A percentile compares a stretch with the other conserved stretches of the same genome.
Evolutionary conservation across 2,888 invertebrate genomes (phyloP).

Genomic region (Acanthosepion lycidas): DNA sequence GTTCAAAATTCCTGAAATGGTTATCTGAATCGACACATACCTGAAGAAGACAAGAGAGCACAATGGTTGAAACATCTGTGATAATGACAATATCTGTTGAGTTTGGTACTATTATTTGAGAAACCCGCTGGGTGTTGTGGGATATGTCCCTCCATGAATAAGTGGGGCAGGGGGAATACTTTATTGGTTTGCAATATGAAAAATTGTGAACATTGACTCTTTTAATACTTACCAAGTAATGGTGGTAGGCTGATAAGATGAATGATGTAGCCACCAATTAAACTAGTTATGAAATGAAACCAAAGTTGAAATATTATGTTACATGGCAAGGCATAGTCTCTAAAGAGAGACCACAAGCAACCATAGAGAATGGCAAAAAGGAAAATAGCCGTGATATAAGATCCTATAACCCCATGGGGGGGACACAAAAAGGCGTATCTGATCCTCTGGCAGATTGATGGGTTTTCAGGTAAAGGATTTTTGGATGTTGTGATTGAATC

Average conservation of each 20-base stretch:
- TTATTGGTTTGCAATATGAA: too few relatives aligned
- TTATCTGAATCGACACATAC: too few relatives aligned
- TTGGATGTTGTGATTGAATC: slow-evolving; percentile 60
- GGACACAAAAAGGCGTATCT: slow-evolving; percentile 68
- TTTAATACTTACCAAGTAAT: slow-evolving; percentile 62
- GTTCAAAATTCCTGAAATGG: too few relatives aligned
- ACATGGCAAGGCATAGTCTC: slow-evolving; percentile 67
- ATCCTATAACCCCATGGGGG: slow-evolving; percentile 73
- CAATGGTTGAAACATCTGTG: too few relatives aligned
- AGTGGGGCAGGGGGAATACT: too few relatives aligned
- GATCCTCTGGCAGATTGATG: slow-evolving; percentile 58
- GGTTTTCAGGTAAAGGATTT: slow-evolving; percentile 62
- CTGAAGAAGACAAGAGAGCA: too few relatives aligned
- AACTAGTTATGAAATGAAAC: slow-evolving; percentile 65
- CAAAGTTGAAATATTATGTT: slow-evolving; percentile 70
- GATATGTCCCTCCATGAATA: too few relatives aligned
- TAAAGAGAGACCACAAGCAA: slow-evolving; percentile 62
- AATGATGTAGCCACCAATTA: slow-evolving; percentile 67
- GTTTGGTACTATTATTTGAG: too few relatives aligned
- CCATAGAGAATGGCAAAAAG: slow-evolving; percentile 61
- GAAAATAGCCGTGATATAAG: slow-evolving; percentile 72
- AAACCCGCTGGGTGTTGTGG: too few relatives aligned
- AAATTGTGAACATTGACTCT: too few relatives aligned
- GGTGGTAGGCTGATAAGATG: slow-evolving; percentile 68
- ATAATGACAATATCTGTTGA: too few relatives aligned